Evolutionary conservation across 2,888 invertebrate species (phyloP), one percentile per base, ranked within the genome.

Genomic region (Tenthredo livida): DNA sequence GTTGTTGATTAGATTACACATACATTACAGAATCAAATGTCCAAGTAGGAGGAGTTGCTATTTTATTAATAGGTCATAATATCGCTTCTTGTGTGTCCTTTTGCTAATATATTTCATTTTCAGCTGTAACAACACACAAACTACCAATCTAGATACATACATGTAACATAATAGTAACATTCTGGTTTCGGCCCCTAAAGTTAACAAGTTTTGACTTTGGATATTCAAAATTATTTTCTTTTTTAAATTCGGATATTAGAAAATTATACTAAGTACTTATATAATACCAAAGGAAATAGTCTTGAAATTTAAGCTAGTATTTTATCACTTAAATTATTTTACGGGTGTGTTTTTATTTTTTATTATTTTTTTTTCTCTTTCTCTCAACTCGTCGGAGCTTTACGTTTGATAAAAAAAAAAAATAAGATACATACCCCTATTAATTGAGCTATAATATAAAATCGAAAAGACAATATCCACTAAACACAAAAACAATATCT

Each of bases 31-130:
- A n/a, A 37, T 80, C 58, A 58, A 61, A 61, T 54, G 25, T 50
- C 47, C 10, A 2, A 47, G 33, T 10, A 82, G 3, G 3, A 70
- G 10, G 43, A 73, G n/a, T 33, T 61, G 17, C 40, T 67, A 83
- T 83, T 65, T 61, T 43, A 83, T 67, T 83, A 1, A 83, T 67
- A 83, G 47, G 47, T 29, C 67, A 70, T 83, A 83, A 84, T 84
- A 67, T 67, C 33, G 86, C 87, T 88, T 88, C 85, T 84, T 87
- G 87, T 87, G 85, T 88, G 87, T 87, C 85, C 40, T 87, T 85
- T 87, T 86, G 87, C 88, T 88, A 88, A 87, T 86, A 58, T 80
- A 86, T 70, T 87, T 87, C 88, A 88, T 87, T 87, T 86, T 80
- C 85, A 86, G 83, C 83, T 54, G 85, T 85, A 80, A 61, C 21